These are phyloP conservation scores for Dipodomys merriami DNA, from an alignment of 2,113 vertebrate genomes.

Conservation along the genomic window DNA sequence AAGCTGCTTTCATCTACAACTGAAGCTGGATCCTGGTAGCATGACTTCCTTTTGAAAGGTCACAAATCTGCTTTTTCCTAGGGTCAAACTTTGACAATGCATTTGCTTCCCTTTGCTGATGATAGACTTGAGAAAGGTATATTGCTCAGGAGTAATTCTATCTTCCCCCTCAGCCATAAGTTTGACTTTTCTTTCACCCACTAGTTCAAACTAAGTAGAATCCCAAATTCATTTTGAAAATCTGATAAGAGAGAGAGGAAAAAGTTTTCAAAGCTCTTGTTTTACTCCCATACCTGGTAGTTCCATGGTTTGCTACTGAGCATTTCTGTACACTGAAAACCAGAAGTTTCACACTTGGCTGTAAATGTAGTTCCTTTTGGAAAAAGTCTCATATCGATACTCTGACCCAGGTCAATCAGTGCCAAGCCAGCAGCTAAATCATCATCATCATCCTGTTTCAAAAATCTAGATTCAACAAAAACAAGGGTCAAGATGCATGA, in stretches of 20 bases:
- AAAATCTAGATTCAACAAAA: conserved; percentile 87
- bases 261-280: not conserved
- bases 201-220: not conserved
- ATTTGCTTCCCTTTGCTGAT: not conserved
- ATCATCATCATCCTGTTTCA: conserved; percentile 88
- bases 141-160: not conserved
- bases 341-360: conserved; percentile 92
- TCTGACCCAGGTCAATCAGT: conserved; percentile 95
- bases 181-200: not conserved
- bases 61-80: not conserved
- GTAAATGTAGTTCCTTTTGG: conserved; percentile 92
- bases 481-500: conserved; percentile 21
- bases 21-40: too few species aligned
- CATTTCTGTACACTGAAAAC: conserved; percentile 98
- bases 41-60: not conserved
- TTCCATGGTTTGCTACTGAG: conserved; percentile 92
- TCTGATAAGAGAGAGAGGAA: not conserved
- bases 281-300: conserved; percentile 90
- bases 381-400: conserved; percentile 96
- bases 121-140: not conserved
- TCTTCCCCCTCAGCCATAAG: not conserved
- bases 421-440: conserved; percentile 90
- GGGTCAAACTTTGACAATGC: not conserved
- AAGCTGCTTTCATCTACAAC: not conserved
- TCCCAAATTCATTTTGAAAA: not conserved